Evolutionary conservation across 2,888 invertebrate genomes (phyloP).

Genomic region (Aricia artaxerxes): DNA sequence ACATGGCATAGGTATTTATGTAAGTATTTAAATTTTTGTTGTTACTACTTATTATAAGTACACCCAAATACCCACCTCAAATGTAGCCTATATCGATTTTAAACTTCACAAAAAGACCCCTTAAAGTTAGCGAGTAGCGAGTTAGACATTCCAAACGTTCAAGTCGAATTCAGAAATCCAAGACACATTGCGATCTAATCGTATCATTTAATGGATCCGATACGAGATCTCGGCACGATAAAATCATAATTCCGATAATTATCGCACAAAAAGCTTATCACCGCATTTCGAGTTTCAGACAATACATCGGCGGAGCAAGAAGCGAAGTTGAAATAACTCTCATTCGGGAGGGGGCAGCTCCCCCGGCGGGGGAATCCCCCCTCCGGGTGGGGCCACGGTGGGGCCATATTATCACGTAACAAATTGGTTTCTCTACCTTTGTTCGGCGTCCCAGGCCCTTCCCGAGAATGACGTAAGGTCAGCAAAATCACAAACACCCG

Average conservation of each 20-base stretch:
- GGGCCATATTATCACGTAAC: slow-evolving; percentile 79
- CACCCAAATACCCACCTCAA: too few species aligned
- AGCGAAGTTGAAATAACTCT: slow-evolving; percentile 56
- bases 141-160: neutral
- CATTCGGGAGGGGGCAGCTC: slow-evolving; percentile 51
- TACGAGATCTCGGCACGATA: slow-evolving; percentile 1
- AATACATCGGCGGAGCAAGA: slow-evolving; percentile 51
- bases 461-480: slow-evolving; percentile 57
- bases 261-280: slow-evolving; percentile 18
- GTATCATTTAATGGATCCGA: neutral
- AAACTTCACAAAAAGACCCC: neutral
- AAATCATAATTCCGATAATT: slow-evolving; percentile 18
- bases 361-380: slow-evolving; percentile 37
- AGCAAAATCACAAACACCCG: slow-evolving; percentile 41
- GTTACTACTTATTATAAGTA: too few species aligned
- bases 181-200: neutral
- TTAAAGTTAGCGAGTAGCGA: neutral
- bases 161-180: neutral
- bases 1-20: too few species aligned
- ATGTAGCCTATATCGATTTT: too few species aligned
- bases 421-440: slow-evolving; percentile 80
- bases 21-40: too few species aligned
- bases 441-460: slow-evolving; percentile 67
- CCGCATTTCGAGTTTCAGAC: slow-evolving; percentile 41
- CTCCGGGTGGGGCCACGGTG: slow-evolving; percentile 37